A percentile compares a stretch with the other conserved stretches of the same genome.
phyloP scores from a whole-genome alignment of 2,888 invertebrate species.

The Nephrotoma guestfalica region DNA sequence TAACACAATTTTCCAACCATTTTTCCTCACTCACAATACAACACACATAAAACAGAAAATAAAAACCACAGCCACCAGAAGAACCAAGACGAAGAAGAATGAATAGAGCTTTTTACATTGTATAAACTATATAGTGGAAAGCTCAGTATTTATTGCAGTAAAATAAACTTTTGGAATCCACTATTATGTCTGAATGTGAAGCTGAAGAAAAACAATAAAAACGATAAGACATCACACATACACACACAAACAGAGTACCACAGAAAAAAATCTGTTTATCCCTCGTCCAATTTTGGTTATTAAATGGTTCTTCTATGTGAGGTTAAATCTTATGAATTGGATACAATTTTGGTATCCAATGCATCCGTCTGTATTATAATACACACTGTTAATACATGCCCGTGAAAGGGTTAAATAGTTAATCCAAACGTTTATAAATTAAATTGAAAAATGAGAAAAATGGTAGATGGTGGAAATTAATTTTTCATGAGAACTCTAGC shows the following conservation, averaged over 20 bases:
- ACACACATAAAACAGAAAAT: background rate
- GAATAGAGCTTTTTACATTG: background rate
- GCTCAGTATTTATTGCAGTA: background rate
- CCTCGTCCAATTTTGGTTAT: background rate
- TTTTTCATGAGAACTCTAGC: background rate
- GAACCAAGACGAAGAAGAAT: background rate
- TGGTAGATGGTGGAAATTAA: background rate
- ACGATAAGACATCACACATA: background rate
- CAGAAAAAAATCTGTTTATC: background rate
- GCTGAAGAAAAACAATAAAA: background rate
- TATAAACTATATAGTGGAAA: background rate
- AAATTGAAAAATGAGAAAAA: background rate
- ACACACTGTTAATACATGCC: background rate
- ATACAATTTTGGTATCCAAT: background rate
- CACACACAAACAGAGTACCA: background rate
- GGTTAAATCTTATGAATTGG: background rate
- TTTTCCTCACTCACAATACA: background rate
- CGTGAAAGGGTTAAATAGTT: background rate
- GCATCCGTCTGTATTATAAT: background rate
- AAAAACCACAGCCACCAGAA: background rate
- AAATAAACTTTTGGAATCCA: background rate
- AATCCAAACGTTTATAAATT: background rate
- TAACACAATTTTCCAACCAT: background rate
- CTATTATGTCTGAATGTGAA: background rate
- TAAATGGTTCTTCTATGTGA: background rate